Evolutionary conservation across 35 echinoderm and acorn worm species (phyloP).

Genomic region (Diadema setosum): DNA sequence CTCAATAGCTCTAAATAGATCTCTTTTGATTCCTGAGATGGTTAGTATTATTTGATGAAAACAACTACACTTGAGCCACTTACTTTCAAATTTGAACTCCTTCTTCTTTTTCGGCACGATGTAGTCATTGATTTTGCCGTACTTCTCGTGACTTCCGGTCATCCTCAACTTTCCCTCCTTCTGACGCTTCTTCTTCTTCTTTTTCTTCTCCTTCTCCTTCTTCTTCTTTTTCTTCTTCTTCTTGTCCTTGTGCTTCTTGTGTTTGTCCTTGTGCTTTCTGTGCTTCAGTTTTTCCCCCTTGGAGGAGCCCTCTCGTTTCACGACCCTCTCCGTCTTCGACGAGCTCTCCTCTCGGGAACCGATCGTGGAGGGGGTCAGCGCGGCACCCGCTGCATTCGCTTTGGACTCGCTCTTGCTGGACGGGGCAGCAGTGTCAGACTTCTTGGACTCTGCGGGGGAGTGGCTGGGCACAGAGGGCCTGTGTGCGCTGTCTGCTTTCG

Average conservation of each 20-base stretch:
- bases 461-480: not conserved
- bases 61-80: constrained; percentile 1
- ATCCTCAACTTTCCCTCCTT: constrained; percentile 13
- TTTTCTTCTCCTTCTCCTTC: constrained; percentile 33
- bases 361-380: not conserved
- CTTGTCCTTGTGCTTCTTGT: constrained; percentile 66
- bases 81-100: not conserved
- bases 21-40: no score
- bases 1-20: no score
- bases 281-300: constrained; percentile 32
- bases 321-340: not conserved
- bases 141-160: not conserved
- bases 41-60: no score
- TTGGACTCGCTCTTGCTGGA: not conserved
- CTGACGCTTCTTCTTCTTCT: constrained; percentile 39
- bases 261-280: constrained; percentile 65
- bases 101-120: not conserved
- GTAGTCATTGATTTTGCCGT: not conserved
- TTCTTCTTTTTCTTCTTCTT: constrained; percentile 37
- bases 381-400: not conserved
- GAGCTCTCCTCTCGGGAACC: not conserved
- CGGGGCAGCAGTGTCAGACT: not conserved
- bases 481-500: not conserved
- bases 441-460: no score
- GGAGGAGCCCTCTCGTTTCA: not conserved